Evolutionary conservation across 30 jellyfish, hydroid and myxozoan species (phyloP).

Genomic region (Aurelia coerulea): DNA sequence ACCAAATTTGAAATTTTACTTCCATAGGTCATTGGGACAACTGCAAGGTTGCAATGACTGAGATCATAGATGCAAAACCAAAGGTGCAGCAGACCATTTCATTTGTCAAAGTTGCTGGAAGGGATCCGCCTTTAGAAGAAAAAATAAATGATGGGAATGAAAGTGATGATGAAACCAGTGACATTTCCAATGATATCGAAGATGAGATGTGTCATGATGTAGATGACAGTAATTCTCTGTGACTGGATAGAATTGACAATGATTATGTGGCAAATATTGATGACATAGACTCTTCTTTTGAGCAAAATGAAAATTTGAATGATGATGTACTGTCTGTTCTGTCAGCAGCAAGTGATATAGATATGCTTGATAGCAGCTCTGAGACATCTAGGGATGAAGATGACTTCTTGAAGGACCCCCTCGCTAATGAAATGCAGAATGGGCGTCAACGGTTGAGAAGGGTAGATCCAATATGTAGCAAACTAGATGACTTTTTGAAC

Average conservation of each 20-base stretch:
- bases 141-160: too few species aligned
- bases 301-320: neutral
- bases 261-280: neutral
- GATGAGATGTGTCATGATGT: neutral
- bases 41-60: too few species aligned
- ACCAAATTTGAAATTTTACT: too few species aligned
- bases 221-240: neutral
- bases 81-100: too few species aligned
- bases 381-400: neutral
- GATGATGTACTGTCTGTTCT: neutral
- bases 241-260: neutral
- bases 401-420: neutral
- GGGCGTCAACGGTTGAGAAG: neutral
- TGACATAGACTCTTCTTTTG: neutral
- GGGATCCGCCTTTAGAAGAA: too few species aligned
- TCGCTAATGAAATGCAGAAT: neutral
- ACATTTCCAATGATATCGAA: neutral
- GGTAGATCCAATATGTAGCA: constrained; percentile 4
- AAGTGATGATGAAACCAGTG: too few species aligned
- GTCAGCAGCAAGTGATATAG: neutral
- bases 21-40: too few species aligned
- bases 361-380: neutral
- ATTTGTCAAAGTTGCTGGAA: too few species aligned
- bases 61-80: too few species aligned
- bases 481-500: neutral